Base-by-base conservation (phyloP, 1,140 invertebrate genomes). In the Hypothenemus hampei region DNA sequence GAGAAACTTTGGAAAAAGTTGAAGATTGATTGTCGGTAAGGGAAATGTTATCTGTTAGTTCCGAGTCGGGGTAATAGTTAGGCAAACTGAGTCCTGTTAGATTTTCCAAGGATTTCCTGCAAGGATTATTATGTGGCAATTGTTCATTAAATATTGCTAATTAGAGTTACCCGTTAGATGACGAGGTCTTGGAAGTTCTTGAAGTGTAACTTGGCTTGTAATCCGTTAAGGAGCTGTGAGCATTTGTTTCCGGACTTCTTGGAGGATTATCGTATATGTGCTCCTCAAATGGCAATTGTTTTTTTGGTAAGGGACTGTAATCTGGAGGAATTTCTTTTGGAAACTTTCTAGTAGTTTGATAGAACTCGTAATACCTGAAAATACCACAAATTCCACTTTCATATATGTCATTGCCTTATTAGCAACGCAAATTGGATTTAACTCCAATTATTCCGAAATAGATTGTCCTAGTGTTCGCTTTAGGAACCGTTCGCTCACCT, bases 41-140 rank as follows among this genome's bases (percentile, higher is more conserved):
- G 10, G 75, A 76, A 4, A 61, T 48, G 23, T 59, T 59, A 16
- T 65, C 64, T 16, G 59, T 63, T 62, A 71, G 69, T 52, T 75
- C 73, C 21, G 73, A 76, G 43, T 74, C 73, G 56, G 64, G 69
- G 29, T 70, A 69, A 51, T 72, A 73, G 45, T 71, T 68, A 13
- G 70, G 71, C 18, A 72, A 55, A 60, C 65, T 70, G 36, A 72
- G 54, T 10, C 66, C 67, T 7, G 61, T 45, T 7, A 60, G 33
- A 37, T 66, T 56, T 21, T 67, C 63, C 26, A 61, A 46, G 4
- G 62, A 60, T 13, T 59, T 48, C 18, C 50, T 56, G 33, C 19
- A 65, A n/a, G n/a, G 6, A n/a, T n/a, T n/a, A n/a, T n/a, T n/a
- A n/a, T n/a, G n/a, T n/a, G n/a, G n/a, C n/a, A n/a, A n/a, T n/a